Conservation (phyloP, 1,140 invertebrate species). For the Ctenoplectra terminalis region DNA sequence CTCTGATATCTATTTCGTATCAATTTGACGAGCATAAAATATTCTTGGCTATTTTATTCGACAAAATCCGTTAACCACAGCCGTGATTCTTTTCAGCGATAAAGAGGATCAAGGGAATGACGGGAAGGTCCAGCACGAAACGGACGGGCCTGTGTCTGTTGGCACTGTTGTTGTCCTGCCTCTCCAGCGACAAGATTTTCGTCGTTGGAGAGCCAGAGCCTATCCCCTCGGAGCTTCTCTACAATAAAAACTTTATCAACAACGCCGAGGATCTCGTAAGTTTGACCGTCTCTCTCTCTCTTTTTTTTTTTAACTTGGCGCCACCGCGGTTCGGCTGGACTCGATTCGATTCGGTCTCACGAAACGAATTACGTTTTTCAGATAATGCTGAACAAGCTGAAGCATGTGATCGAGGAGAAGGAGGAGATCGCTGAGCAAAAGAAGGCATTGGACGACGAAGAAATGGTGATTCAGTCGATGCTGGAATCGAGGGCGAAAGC, state of each 20-base stretch:
- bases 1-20: background rate
- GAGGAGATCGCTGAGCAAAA: conserved; percentile 70
- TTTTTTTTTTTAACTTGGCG: too few species aligned
- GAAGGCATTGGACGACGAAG: conserved; percentile 70
- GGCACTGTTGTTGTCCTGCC: conserved; percentile 67
- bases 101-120: conserved; percentile 74
- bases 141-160: conserved; percentile 71
- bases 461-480: conserved; percentile 71
- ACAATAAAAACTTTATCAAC: conserved; percentile 59
- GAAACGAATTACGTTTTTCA: conserved; percentile 16
- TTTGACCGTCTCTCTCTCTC: background rate
- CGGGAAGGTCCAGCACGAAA: conserved; percentile 58
- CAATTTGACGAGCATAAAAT: too few species aligned
- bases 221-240: conserved; percentile 60
- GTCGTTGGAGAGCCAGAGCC: conserved; percentile 69
- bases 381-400: conserved; percentile 72
- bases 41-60: too few species aligned
- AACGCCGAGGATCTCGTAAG: conserved; percentile 70
- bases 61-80: too few species aligned
- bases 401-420: conserved; percentile 66
- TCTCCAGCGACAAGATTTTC: conserved; percentile 45
- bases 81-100: conserved; percentile 26
- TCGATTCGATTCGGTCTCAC: too few species aligned
- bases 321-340: too few species aligned
- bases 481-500: conserved; percentile 63